Evolutionary conservation across 1,140 invertebrate genomes (phyloP).

Genomic region (Neodiprion lecontei): DNA sequence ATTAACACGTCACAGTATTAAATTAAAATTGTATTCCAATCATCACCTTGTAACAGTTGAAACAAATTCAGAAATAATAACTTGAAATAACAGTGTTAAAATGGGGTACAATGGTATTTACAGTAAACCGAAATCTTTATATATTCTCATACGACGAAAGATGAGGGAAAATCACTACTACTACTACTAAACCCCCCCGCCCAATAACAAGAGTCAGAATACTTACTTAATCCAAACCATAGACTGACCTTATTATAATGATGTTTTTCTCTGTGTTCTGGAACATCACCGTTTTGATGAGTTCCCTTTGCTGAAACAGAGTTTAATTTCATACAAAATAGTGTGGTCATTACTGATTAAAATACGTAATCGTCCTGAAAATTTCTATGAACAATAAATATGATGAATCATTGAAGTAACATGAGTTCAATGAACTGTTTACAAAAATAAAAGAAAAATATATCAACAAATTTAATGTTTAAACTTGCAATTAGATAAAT

Average conservation of each 20-base stretch:
- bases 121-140: too few relatives aligned
- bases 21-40: neutral
- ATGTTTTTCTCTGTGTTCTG: constrained; percentile 66
- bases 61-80: neutral
- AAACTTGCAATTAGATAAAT: too few relatives aligned
- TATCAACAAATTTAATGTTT: too few relatives aligned
- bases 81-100: too few relatives aligned
- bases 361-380: neutral
- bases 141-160: too few relatives aligned
- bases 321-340: neutral
- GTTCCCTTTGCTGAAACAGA: constrained; percentile 56
- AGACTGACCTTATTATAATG: constrained; percentile 64
- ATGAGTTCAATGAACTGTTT: too few relatives aligned
- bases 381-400: neutral
- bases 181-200: too few relatives aligned
- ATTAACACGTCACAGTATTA: neutral
- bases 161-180: too few relatives aligned
- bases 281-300: constrained; percentile 66
- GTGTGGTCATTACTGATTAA: too few relatives aligned
- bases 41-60: neutral
- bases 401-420: too few relatives aligned
- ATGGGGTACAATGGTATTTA: too few relatives aligned
- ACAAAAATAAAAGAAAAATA: constrained; percentile 16
- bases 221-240: neutral
- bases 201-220: too few relatives aligned